phyloP scores from a whole-genome alignment of 2,797 vertebrate species.

The Schizothorax lantsangensis region DNA sequence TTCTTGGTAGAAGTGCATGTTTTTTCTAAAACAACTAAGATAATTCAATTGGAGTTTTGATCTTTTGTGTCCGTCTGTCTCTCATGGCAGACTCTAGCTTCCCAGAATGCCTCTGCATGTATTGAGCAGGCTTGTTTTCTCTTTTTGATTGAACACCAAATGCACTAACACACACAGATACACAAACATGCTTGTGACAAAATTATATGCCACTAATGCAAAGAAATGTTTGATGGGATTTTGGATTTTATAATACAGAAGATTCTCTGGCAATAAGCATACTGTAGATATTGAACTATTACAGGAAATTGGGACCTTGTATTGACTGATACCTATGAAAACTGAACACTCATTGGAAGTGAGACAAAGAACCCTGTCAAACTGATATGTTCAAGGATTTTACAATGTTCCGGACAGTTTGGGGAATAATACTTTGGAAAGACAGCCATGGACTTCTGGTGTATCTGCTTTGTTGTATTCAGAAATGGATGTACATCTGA shows the following conservation, averaged over 20 bases:
- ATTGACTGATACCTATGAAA: slow-evolving; percentile 7
- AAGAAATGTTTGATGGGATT: not conserved
- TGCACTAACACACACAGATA: slow-evolving; percentile 31
- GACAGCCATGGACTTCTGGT: slow-evolving; percentile 12
- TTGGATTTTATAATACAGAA: slow-evolving; percentile 49
- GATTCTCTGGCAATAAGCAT: slow-evolving; percentile 74
- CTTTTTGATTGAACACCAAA: slow-evolving; percentile 45
- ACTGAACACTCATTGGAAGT: not conserved
- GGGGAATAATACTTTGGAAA: not conserved
- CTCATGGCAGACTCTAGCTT: slow-evolving; percentile 68
- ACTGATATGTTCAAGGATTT: slow-evolving; percentile 4
- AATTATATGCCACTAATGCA: slow-evolving; percentile 37
- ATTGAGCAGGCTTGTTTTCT: slow-evolving; percentile 70
- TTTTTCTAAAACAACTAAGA: slow-evolving; percentile 60
- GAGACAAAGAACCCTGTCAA: not conserved
- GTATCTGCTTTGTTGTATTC: not conserved
- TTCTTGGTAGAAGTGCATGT: slow-evolving; percentile 76
- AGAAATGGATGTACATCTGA: slow-evolving; percentile 18
- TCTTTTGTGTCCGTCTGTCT: slow-evolving; percentile 47
- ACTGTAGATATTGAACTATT: slow-evolving; percentile 38
- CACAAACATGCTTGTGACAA: slow-evolving; percentile 44
- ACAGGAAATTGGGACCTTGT: not conserved
- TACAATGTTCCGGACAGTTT: slow-evolving; percentile 3
- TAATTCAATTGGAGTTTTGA: slow-evolving; percentile 29
- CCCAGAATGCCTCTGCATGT: slow-evolving; percentile 80